Evolutionary conservation across 1,140 invertebrate genomes (phyloP), one percentile per base, ranked within the genome.

Genomic region (Neuroterus valhalla): DNA sequence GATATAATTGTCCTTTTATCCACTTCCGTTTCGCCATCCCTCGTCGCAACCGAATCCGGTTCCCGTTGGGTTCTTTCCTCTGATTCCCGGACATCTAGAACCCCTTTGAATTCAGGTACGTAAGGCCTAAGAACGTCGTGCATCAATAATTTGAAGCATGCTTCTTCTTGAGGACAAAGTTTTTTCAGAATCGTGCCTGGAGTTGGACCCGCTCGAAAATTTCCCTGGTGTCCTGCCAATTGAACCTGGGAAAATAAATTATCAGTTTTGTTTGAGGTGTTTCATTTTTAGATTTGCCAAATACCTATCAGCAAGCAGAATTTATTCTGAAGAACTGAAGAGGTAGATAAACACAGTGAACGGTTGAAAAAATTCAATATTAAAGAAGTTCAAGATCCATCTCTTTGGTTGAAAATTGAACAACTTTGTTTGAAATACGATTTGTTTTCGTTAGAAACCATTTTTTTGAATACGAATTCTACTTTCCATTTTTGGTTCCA

Each of bases 121-220:
- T 95, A 98, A 0, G 96, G 95, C 76, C 94, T 90, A 3, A 99
- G 91, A 6, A 95, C 91, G 86, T 98, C 97, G 78, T 94, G 94
- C 96, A 97, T 98, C 77, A 98, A 90, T 71, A 95, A 91, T 87
- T 94, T 92, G 87, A 98, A 96, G 83, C 96, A 97, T 67, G 93
- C 92, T 86, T 97, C 95, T 90, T 99, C 97, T 88, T 96, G 95
- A 2, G 93, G 93, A 84, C 96, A 96, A 10, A 97, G 91, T 90
- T 98, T 98, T 90, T 99, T 99, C 78, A 98, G 89, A 74, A 99
- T 97, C 4, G 97, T 98, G 38, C 97, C 97, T 79, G 95, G 96
- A 80, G 96, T 95, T 11, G 95, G 95, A 8, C 97, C 97, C 4
- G 96, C 95, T 86, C 96, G 96, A 91, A 99, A 99, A 90, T 98